A percentile compares a stretch with the other conserved stretches of the same genome.
Conservation (phyloP, 2,888 invertebrate genomes). For the Anarsia innoxiella region DNA sequence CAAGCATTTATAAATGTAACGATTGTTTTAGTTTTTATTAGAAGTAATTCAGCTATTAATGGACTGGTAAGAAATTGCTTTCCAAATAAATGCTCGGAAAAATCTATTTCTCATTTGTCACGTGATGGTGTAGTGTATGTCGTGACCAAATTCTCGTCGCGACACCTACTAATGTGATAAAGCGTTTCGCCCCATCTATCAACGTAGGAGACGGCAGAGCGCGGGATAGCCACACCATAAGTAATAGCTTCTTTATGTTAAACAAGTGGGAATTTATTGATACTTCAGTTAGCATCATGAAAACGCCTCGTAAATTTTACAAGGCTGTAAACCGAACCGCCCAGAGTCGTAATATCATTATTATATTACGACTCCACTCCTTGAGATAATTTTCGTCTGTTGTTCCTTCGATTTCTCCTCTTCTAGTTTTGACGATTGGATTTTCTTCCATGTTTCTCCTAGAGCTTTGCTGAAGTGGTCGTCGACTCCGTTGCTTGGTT, state of each 20-base stretch:
- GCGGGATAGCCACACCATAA: constrained; percentile 11
- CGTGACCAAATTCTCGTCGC: neutral
- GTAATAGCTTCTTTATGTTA: constrained; percentile 48
- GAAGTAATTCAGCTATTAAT: no score
- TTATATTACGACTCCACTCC: constrained; percentile 71
- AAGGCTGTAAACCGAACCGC: constrained; percentile 52
- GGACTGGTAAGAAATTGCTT: no score
- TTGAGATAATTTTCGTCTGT: constrained; percentile 61
- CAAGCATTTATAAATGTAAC: no score
- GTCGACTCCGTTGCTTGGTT: constrained; percentile 77
- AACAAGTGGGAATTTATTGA: constrained; percentile 63
- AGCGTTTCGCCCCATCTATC: neutral
- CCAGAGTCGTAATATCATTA: constrained; percentile 30
- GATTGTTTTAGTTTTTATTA: no score
- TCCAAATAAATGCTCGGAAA: no score
- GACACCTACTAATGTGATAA: constrained; percentile 1
- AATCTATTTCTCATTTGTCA: no score
- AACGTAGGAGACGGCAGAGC: neutral
- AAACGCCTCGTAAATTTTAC: constrained; percentile 56
- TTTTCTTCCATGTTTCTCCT: constrained; percentile 87
- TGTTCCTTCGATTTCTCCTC: constrained; percentile 52
- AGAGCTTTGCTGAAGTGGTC: constrained; percentile 95
- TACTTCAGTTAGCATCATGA: constrained; percentile 51
- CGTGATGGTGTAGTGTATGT: no score
- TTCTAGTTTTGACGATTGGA: constrained; percentile 76